These are phyloP conservation scores for Poecilia gillii DNA, from an alignment of 2,797 vertebrate species.

Conservation along the genomic window DNA sequence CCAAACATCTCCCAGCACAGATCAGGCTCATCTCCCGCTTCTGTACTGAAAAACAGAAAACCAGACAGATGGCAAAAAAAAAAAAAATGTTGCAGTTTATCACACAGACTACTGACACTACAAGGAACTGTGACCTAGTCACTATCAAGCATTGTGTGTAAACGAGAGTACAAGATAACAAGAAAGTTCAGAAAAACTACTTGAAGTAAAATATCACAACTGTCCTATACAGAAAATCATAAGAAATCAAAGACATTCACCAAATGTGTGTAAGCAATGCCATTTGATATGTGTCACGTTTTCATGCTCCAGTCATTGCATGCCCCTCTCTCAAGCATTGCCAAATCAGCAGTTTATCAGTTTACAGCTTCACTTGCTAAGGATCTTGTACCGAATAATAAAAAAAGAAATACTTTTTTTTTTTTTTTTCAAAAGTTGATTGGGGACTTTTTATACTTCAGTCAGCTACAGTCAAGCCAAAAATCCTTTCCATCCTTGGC, in stretches of 20 bases:
- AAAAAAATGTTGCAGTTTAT: too few species aligned
- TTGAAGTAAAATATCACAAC: not conserved
- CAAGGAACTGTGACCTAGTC: not conserved
- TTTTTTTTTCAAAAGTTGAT: not conserved
- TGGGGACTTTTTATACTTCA: not conserved
- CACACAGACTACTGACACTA: not conserved
- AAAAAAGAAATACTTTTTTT: not conserved
- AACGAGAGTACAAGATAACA: not conserved
- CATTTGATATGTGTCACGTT: not conserved
- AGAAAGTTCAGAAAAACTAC: not conserved
- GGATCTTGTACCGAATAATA: not conserved
- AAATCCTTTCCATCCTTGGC: too few species aligned
- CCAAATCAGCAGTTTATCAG: not conserved
- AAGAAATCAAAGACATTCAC: not conserved
- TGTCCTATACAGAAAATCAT: not conserved
- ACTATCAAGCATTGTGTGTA: not conserved
- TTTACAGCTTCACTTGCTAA: not conserved
- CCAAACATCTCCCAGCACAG: conserved; percentile 48
- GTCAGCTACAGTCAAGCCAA: not conserved
- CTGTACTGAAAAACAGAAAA: not conserved
- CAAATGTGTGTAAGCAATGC: not conserved
- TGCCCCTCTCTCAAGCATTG: not conserved
- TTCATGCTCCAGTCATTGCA: not conserved
- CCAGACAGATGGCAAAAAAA: not conserved
- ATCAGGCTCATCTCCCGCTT: conserved; percentile 13